Evolutionary conservation across 2,888 invertebrate species (phyloP).

Genomic region (Chymomyza amoena): DNA sequence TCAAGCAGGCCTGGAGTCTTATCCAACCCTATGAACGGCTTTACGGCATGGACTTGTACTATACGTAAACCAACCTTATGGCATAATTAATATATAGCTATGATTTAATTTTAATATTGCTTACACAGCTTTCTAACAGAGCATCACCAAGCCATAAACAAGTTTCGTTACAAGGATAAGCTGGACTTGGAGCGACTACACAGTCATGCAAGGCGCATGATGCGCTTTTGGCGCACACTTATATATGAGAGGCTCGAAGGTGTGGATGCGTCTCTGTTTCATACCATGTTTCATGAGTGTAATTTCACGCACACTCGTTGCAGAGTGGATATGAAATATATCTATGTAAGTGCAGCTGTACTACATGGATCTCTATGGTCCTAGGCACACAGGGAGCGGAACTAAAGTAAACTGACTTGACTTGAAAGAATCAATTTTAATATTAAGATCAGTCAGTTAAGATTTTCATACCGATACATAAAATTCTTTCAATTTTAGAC

Average conservation of each 20-base stretch:
- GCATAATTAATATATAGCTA: background rate
- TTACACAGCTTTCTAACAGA: slow-evolving; percentile 57
- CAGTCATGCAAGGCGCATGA: slow-evolving; percentile 48
- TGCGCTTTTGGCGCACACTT: slow-evolving; percentile 48
- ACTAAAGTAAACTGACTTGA: too few species aligned
- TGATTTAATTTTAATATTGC: background rate
- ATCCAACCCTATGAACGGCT: slow-evolving; percentile 45
- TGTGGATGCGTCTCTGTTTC: slow-evolving; percentile 33
- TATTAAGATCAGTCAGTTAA: too few species aligned
- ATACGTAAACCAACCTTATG: slow-evolving; percentile 25
- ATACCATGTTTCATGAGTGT: slow-evolving; percentile 44
- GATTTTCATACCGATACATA: too few species aligned
- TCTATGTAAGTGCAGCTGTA: slow-evolving; percentile 37
- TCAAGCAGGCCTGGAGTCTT: slow-evolving; percentile 57
- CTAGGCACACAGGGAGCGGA: too few species aligned
- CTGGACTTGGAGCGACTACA: slow-evolving; percentile 53
- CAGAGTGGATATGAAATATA: slow-evolving; percentile 23
- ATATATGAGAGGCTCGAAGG: slow-evolving; percentile 62
- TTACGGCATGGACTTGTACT: slow-evolving; percentile 43
- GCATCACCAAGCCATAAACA: slow-evolving; percentile 43
- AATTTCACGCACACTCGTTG: slow-evolving; percentile 27
- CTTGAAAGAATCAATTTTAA: too few species aligned
- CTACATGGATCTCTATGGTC: background rate
- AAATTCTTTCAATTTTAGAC: too few species aligned
- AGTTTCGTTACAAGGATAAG: slow-evolving; percentile 47